Conservation (phyloP, 2,888 invertebrate species). For the Cephalotes varians region DNA sequence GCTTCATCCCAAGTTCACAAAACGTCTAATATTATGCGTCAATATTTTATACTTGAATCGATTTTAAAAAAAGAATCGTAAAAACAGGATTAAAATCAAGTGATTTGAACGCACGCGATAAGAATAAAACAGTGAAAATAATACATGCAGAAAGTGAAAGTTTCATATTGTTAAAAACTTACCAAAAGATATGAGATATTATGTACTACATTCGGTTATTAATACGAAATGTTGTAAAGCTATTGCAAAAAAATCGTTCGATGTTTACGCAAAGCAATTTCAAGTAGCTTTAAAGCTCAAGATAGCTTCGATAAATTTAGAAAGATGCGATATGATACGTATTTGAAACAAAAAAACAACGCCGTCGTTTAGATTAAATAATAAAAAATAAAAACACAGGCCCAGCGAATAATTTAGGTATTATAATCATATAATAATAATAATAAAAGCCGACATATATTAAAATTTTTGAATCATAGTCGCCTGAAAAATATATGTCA, state of each 20-base stretch:
- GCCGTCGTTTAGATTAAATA: background rate
- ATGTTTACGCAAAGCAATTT: background rate
- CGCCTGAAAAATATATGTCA: background rate
- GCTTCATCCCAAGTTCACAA: background rate
- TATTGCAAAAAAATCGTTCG: constrained; percentile 10
- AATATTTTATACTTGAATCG: no score
- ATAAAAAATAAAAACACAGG: background rate
- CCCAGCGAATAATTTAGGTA: background rate
- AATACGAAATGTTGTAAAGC: background rate
- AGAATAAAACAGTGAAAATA: background rate
- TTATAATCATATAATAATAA: background rate
- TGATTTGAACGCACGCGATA: background rate
- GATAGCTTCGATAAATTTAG: constrained; percentile 5
- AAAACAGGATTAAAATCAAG: background rate
- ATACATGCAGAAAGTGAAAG: background rate
- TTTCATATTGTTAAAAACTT: constrained; percentile 1
- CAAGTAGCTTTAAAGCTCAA: background rate
- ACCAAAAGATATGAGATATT: background rate
- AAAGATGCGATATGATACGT: constrained; percentile 18
- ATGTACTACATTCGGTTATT: background rate
- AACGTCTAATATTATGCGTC: background rate
- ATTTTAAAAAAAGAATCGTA: background rate
- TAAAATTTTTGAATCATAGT: background rate
- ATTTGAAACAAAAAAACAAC: constrained; percentile 49
- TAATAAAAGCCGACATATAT: background rate